Evolutionary conservation across 2,888 invertebrate genomes (phyloP), one percentile per base, ranked within the genome.

Genomic region (Scaptomyza caliginosa): DNA sequence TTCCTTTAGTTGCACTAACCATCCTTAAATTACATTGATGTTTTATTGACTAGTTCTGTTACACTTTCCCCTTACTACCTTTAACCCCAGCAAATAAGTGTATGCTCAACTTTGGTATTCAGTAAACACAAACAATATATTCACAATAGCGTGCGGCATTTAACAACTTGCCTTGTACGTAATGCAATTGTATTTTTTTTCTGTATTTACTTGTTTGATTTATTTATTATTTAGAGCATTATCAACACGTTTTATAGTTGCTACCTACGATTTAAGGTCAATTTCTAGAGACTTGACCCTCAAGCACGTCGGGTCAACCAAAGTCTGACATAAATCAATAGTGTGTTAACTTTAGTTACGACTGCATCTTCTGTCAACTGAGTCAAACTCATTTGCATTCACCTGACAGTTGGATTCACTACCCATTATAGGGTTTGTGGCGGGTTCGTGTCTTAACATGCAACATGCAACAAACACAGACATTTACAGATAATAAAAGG

Each of bases 311-410:
- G 10, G 16, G 43, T 26, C 17, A 8, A 26, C 43, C 24, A 24
- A 11, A 11, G n/a, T n/a, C 7, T 43, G 24, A 11, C 24, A 11
- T 43, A 10, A 34, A 26, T 10, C 17, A 17, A 26, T n/a, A 1
- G 8, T 2, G 2, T n/a, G 36, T 52, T n/a, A n/a, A 23, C 19
- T 40, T 16, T 3, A 17, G 7, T 51, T 51, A n/a, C 34, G 11
- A 17, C 49, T 23, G 38, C 45, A 49, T 21, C 42, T 28, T n/a
- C 2, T 46, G 58, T 56, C 64, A 62, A 30, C n/a, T 34, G 42
- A 16, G 3, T 46, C 34, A 55, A 59, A 58, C 80, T 71, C 42
- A 80, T 80, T 77, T 84, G 58, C 77, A 68, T 34, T 32, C 80
- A 60, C 50, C 56, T 55, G 36, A 24, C 54, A 54, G 52, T 23